Evolutionary conservation across 2,113 vertebrate genomes (phyloP).

Genomic region (Neodon shergylaensis): DNA sequence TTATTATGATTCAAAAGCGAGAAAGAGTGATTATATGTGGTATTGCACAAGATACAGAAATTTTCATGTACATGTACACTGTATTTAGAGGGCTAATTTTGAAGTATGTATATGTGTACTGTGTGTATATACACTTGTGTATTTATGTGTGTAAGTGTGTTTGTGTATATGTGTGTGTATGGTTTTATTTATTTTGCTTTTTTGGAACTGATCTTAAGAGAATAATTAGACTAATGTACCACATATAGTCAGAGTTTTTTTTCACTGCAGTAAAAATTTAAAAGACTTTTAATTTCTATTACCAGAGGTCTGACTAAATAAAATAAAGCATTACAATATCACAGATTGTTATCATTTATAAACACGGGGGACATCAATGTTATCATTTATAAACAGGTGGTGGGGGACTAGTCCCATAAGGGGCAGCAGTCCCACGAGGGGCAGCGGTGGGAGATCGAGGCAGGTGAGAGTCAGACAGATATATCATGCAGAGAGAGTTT

Average conservation of each 20-base stretch:
- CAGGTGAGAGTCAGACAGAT: too few species aligned
- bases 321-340: constrained; percentile 32
- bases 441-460: too few species aligned
- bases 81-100: not conserved
- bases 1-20: constrained; percentile 37
- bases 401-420: too few species aligned
- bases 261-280: not conserved
- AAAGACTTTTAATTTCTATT: constrained; percentile 24
- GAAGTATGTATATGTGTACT: not conserved
- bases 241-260: not conserved
- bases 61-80: not conserved
- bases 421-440: too few species aligned
- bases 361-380: too few species aligned
- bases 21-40: not conserved
- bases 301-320: not conserved
- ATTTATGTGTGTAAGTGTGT: not conserved
- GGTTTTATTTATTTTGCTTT: constrained; percentile 6
- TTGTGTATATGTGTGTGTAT: not conserved
- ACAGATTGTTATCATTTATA: too few species aligned
- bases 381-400: too few species aligned
- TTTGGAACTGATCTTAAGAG: not conserved
- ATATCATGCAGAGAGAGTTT: too few species aligned
- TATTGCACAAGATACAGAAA: not conserved
- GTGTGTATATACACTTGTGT: not conserved
- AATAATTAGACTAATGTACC: not conserved